Evolutionary conservation across 2,888 invertebrate genomes (phyloP).

Genomic region (Cephus nigrinus): DNA sequence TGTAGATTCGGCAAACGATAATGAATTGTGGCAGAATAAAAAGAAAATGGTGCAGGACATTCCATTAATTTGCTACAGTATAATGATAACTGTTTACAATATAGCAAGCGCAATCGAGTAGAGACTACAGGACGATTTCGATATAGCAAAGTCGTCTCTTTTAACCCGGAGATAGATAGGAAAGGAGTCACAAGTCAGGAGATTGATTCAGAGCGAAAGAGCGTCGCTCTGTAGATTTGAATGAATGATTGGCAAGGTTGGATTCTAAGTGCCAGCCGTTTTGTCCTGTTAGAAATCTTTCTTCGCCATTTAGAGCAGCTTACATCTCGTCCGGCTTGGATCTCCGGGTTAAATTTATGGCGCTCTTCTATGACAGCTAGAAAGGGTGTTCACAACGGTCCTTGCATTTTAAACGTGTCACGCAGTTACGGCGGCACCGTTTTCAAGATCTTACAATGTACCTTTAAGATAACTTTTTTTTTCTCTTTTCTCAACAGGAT

Average conservation of each 20-base stretch:
- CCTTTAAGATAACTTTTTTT: background rate
- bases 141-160: background rate
- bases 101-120: background rate
- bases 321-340: constrained; percentile 15
- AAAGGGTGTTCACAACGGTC: constrained; percentile 35
- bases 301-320: constrained; percentile 45
- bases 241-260: constrained; percentile 42
- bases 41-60: background rate
- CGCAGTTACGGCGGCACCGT: background rate
- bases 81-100: background rate
- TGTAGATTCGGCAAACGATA: background rate
- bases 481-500: background rate
- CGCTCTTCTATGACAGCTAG: constrained; percentile 27
- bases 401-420: constrained; percentile 33
- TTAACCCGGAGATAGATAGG: background rate
- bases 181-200: background rate
- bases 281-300: constrained; percentile 47
- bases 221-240: constrained; percentile 27
- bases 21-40: background rate
- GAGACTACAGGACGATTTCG: background rate
- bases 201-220: constrained; percentile 6
- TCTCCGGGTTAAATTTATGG: constrained; percentile 40
- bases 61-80: background rate
- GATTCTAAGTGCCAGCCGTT: constrained; percentile 36
- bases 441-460: background rate